Conservation (phyloP, 2,797 vertebrate genomes). For the Phoeniculus purpureus region DNA sequence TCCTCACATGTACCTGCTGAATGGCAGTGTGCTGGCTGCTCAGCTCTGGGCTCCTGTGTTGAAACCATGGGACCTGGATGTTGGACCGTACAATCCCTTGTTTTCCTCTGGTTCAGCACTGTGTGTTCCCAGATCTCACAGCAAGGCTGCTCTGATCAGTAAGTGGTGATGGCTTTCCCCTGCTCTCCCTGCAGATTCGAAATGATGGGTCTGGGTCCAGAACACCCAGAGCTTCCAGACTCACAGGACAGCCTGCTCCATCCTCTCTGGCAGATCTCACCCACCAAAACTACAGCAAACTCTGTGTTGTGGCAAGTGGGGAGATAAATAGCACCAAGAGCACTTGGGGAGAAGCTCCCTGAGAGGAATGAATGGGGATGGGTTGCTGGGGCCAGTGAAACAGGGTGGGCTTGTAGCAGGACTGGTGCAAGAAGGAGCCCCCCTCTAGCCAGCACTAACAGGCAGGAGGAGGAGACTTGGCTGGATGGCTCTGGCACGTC, state of each 20-base stretch:
- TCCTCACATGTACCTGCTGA: background rate
- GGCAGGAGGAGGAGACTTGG: background rate
- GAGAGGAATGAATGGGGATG: background rate
- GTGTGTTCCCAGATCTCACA: background rate
- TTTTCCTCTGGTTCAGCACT: background rate
- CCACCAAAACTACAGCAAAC: background rate
- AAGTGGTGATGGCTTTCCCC: background rate
- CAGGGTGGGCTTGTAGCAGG: background rate
- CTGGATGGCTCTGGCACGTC: background rate
- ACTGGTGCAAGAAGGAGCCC: accelerated
- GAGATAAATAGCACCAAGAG: background rate
- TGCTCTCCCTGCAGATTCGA: background rate
- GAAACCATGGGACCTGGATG: background rate
- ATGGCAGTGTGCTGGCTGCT: background rate
- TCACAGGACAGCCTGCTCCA: background rate
- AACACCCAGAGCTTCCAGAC: background rate
- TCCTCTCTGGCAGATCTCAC: background rate
- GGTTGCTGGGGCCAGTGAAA: background rate
- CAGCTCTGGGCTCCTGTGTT: accelerated
- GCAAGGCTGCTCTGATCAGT: background rate
- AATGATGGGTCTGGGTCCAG: background rate
- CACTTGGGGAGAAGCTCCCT: background rate
- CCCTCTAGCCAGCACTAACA: background rate
- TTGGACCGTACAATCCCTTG: background rate
- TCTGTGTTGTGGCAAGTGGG: background rate